Percentiles rank a stretch among this genome's conserved stretches.
Conservation (phyloP, 1,140 invertebrate species). For the Holcopasites calliopsidis region DNA sequence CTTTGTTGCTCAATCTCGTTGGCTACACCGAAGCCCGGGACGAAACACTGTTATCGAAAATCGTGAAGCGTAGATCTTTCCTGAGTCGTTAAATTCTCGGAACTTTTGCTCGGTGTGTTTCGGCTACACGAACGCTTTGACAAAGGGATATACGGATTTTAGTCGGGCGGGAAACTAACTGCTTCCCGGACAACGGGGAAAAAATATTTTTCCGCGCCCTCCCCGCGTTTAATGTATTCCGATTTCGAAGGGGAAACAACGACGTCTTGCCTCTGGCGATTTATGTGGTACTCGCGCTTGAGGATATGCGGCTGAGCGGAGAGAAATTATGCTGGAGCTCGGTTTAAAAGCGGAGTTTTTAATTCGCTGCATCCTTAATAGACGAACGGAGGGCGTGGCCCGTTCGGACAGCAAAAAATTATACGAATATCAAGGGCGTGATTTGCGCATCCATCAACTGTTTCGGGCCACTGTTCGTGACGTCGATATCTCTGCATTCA, state of each 20-base stretch:
- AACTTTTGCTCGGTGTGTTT: slow-evolving; percentile 20
- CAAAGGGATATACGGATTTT: slow-evolving; percentile 30
- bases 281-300: background rate
- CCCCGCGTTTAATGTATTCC: slow-evolving; percentile 22
- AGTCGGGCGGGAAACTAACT: slow-evolving; percentile 26
- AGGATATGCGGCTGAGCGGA: background rate
- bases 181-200: background rate
- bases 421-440: slow-evolving; percentile 29
- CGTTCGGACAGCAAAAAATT: slow-evolving; percentile 12
- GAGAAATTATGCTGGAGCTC: background rate
- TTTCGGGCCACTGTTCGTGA: slow-evolving; percentile 16
- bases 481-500: slow-evolving; percentile 18
- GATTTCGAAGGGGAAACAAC: slow-evolving; percentile 18
- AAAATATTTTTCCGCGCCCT: slow-evolving; percentile 22
- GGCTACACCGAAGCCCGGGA: background rate
- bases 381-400: background rate
- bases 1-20: no score
- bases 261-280: background rate
- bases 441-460: slow-evolving; percentile 38
- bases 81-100: slow-evolving; percentile 19
- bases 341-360: slow-evolving; percentile 1
- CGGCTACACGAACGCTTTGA: slow-evolving; percentile 27
- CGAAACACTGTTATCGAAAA: slow-evolving; percentile 8
- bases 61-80: background rate
- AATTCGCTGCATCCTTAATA: slow-evolving; percentile 29